A percentile compares a stretch with the other conserved stretches of the same genome.
Evolutionary conservation across 2,888 invertebrate genomes (phyloP).

Genomic region (Lingula anatina): DNA sequence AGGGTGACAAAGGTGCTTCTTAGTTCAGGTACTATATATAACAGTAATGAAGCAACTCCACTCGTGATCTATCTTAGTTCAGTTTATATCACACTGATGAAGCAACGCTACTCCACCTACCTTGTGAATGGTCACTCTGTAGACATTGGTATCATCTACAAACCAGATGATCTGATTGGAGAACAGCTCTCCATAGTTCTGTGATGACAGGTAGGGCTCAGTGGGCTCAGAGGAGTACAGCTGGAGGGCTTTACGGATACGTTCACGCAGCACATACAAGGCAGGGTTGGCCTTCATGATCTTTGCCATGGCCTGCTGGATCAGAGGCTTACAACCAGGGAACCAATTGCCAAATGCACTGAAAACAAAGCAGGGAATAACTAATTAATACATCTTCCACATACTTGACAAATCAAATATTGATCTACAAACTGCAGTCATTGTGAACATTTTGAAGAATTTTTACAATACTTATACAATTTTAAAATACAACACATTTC

Average conservation of each 20-base stretch:
- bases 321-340: slow-evolving; percentile 96
- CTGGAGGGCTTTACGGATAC: slow-evolving; percentile 97
- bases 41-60: too few relatives aligned
- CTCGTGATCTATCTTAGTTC: too few relatives aligned
- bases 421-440: too few relatives aligned
- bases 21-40: too few relatives aligned
- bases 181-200: slow-evolving; percentile 99
- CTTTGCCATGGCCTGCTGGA: slow-evolving; percentile 99
- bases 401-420: too few relatives aligned
- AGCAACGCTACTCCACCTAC: too few relatives aligned
- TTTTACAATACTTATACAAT: too few relatives aligned
- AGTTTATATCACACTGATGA: too few relatives aligned
- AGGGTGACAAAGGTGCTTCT: too few relatives aligned
- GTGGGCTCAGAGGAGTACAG: slow-evolving; percentile 98
- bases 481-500: too few relatives aligned
- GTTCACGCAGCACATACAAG: slow-evolving; percentile 90
- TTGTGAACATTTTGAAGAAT: too few relatives aligned
- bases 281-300: slow-evolving; percentile 99
- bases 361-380: slow-evolving; percentile 13
- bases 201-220: slow-evolving; percentile 96
- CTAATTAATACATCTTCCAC: not conserved
- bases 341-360: slow-evolving; percentile 99
- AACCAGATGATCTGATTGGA: slow-evolving; percentile 99
- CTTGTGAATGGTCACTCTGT: slow-evolving; percentile 98
- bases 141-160: slow-evolving; percentile 99